Percentiles rank a stretch among this genome's conserved stretches.
Conservation (phyloP, 2,888 invertebrate genomes). For the Oasisia sp. region DNA sequence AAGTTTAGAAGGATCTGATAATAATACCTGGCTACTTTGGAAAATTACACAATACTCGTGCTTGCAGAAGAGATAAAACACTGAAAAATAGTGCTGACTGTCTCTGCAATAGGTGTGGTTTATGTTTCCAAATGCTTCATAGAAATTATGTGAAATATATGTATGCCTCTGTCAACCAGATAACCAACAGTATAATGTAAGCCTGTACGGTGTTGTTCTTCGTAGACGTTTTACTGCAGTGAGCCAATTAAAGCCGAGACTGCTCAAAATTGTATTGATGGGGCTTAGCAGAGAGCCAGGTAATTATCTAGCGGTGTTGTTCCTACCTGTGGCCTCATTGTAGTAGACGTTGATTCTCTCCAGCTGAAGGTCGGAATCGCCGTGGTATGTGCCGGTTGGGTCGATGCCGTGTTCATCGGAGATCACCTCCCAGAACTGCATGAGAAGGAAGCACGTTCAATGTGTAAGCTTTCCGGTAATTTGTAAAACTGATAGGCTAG, state of each 20-base stretch:
- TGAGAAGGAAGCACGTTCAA: background rate
- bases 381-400: slow-evolving; percentile 57
- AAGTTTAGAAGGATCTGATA: background rate
- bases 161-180: background rate
- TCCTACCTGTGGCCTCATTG: slow-evolving; percentile 77
- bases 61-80: background rate
- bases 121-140: background rate
- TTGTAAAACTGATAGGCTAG: no score
- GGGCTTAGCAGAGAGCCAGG: no score
- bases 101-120: background rate
- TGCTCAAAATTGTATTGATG: no score
- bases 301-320: background rate
- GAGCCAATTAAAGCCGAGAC: no score
- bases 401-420: slow-evolving; percentile 61
- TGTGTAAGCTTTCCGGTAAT: background rate
- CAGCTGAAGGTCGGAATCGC: slow-evolving; percentile 49
- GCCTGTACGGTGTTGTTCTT: background rate
- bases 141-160: background rate
- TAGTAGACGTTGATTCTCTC: slow-evolving; percentile 80
- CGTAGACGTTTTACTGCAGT: no score
- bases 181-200: background rate
- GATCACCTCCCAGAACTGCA: slow-evolving; percentile 60
- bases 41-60: background rate
- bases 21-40: background rate
- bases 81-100: background rate